phyloP scores from a whole-genome alignment of 2,888 invertebrate species.

The Pyrochroa serraticornis region DNA sequence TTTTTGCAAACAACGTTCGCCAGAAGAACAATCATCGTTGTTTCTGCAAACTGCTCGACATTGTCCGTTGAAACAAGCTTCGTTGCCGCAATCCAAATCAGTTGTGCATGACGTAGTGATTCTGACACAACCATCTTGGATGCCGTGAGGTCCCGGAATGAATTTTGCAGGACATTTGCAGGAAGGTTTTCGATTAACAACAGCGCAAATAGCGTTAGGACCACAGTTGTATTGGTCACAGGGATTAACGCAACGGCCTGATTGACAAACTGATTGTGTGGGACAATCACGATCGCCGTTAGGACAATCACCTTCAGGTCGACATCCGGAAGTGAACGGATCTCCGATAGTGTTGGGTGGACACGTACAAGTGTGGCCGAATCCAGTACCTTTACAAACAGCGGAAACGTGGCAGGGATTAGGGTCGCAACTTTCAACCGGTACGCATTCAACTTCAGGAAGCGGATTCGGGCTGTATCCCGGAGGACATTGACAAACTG shows the following conservation, averaged over 20 bases:
- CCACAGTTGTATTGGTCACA: constrained; percentile 81
- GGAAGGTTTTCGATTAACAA: constrained; percentile 76
- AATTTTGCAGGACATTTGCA: constrained; percentile 82
- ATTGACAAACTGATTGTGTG: constrained; percentile 72
- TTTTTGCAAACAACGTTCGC: constrained; percentile 79
- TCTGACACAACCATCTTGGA: constrained; percentile 75
- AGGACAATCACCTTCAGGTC: constrained; percentile 76
- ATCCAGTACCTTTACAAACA: constrained; percentile 69
- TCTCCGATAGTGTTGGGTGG: constrained; percentile 79
- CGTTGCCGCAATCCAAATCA: constrained; percentile 79
- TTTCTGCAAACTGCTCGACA: constrained; percentile 83
- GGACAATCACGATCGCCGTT: constrained; percentile 79
- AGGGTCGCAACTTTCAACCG: constrained; percentile 73
- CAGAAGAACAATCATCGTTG: constrained; percentile 76
- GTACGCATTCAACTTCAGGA: constrained; percentile 81
- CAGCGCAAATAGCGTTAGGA: constrained; percentile 78
- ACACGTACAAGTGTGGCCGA: constrained; percentile 79
- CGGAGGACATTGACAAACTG: constrained; percentile 84
- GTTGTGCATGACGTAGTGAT: constrained; percentile 68
- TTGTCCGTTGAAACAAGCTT: constrained; percentile 81
- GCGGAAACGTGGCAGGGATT: constrained; percentile 84
- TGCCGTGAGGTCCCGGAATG: constrained; percentile 67
- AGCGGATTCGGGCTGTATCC: constrained; percentile 82
- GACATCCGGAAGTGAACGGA: constrained; percentile 76
- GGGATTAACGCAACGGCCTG: constrained; percentile 77